These are phyloP conservation scores for Pimpla rufipes DNA, from an alignment of 2,888 invertebrate species.

Conservation along the genomic window DNA sequence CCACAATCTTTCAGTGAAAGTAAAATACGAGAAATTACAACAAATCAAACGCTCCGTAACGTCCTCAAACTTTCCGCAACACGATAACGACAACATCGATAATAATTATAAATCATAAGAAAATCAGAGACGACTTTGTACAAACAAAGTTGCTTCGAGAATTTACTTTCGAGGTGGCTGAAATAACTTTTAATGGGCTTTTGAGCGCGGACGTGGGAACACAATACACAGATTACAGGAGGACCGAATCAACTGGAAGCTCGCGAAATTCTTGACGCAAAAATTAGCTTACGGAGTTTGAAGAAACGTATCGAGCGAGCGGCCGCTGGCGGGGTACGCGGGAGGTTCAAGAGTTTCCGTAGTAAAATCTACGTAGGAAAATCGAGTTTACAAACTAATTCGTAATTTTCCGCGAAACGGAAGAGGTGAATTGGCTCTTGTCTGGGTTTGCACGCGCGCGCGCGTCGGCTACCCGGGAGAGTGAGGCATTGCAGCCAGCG, in stretches of 20 bases:
- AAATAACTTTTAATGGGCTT: background rate
- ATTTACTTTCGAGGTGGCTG: background rate
- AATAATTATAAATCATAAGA: too few species aligned
- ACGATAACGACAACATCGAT: too few species aligned
- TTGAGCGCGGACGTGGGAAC: too few species aligned
- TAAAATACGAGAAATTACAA: background rate
- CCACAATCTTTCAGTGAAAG: background rate
- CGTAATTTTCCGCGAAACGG: conserved; percentile 52
- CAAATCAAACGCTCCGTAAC: too few species aligned
- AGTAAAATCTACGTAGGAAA: conserved; percentile 51
- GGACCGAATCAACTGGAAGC: conserved; percentile 20
- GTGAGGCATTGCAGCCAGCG: conserved; percentile 48
- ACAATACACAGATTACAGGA: background rate
- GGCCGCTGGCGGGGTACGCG: background rate
- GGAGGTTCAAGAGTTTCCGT: conserved; percentile 21
- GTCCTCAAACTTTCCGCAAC: too few species aligned
- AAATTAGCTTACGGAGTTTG: conserved; percentile 53
- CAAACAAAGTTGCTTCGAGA: too few species aligned
- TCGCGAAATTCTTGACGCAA: conserved; percentile 32
- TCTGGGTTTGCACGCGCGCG: conserved; percentile 2
- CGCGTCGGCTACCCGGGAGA: background rate
- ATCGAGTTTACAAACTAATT: conserved; percentile 65
- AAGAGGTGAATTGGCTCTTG: conserved; percentile 27
- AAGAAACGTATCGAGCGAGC: background rate
- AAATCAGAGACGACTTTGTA: too few species aligned